Evolutionary conservation across 30 jellyfish, hydroid and myxozoan species (phyloP), one percentile per base, ranked within the genome.

Genomic region (Hydractinia symbiolongicarpus): DNA sequence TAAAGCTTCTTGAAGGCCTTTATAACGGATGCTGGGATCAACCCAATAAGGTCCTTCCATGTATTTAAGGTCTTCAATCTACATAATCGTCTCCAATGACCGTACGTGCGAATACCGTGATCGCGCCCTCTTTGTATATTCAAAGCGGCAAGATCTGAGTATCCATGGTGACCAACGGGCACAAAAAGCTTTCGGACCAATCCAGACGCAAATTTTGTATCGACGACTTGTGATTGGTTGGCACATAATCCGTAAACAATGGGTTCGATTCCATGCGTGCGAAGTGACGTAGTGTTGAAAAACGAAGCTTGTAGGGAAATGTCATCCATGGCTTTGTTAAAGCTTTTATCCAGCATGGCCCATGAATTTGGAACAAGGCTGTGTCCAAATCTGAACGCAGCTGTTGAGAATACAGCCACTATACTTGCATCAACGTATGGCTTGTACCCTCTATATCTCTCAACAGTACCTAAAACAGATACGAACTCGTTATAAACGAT

Each of bases 91-190:
- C 89, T 40, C 49, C 21, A 81, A 15, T 54, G 9, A 71, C 79
- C 68, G 56, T 81, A 81, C 8, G 81, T 55, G 9, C 88, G 89
- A 10, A 81, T n/a, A 30, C 89, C 89, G 5, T 81, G 89, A 55
- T 81, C 89, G 20, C 89, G 51, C 50, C 89, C 89, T 8, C 89
- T 88, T 71, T 81, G 89, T 13, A 81, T n/a, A 56, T 81, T 81
- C 57, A 71, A 52, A 9, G 89, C 89, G 1, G 78, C 88, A n/a
- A 81, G 62, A 56, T 81, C 87, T 10, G 50, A 16, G 40, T 17
- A 15, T 11, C 50, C 78, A 15, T 77, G 19, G 11, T 50, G 53
- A 9, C 83, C 82, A 9, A 56, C 53, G 1, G 30, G n/a, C 14
- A n/a, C 44, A 77, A 77, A 77, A 30, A 77, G 40, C 14, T 56